Percentiles rank a stretch among this genome's conserved stretches.
phyloP scores from a whole-genome alignment of 1,140 invertebrate genomes.

The Hestina assimilis region DNA sequence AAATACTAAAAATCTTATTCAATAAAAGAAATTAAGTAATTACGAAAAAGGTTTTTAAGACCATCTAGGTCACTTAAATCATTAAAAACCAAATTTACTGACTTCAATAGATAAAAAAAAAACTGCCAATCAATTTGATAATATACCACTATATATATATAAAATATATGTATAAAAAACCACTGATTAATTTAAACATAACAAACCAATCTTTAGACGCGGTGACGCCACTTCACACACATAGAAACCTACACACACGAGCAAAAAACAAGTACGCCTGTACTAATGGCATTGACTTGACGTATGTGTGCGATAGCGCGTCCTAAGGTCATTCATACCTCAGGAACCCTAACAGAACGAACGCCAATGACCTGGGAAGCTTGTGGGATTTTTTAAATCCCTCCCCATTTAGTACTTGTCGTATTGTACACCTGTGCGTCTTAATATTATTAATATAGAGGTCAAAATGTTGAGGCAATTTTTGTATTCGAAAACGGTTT shows the following conservation, averaged over 20 bases:
- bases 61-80: too few relatives aligned
- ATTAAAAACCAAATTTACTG: too few relatives aligned
- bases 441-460: background rate
- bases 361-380: conserved; percentile 42
- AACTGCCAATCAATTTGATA: background rate
- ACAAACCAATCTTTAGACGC: conserved; percentile 19
- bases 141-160: background rate
- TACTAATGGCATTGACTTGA: background rate
- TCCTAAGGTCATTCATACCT: conserved; percentile 40
- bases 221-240: conserved; percentile 23
- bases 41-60: too few relatives aligned
- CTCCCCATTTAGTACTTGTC: conserved; percentile 16
- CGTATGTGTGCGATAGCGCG: conserved; percentile 30
- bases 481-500: background rate
- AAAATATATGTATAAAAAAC: background rate
- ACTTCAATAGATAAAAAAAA: background rate
- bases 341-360: conserved; percentile 37
- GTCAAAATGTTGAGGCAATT: background rate
- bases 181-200: background rate
- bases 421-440: conserved; percentile 4
- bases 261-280: background rate
- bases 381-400: conserved; percentile 34
- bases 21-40: too few relatives aligned
- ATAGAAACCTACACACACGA: conserved; percentile 2
- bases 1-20: too few relatives aligned